Conservation (phyloP, 2,888 invertebrate genomes). For the Blastobasis lacticolella region DNA sequence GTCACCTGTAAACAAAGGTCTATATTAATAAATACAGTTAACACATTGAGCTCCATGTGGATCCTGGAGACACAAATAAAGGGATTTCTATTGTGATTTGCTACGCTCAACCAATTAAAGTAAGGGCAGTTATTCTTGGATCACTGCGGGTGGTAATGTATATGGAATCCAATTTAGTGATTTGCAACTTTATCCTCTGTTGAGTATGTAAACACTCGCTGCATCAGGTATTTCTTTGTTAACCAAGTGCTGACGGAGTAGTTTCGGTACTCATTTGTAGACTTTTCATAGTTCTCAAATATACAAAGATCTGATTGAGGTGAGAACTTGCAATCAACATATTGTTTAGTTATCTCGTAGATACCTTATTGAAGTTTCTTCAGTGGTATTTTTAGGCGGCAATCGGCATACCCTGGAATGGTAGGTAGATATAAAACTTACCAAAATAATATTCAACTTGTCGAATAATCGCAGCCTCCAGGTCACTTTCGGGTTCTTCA, state of each 20-base stretch:
- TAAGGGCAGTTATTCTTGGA: not conserved
- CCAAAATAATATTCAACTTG: conserved; percentile 80
- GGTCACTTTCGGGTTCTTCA: conserved; percentile 34
- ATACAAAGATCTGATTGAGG: not conserved
- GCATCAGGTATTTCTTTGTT: too few species aligned
- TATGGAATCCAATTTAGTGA: too few species aligned
- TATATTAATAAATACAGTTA: too few species aligned
- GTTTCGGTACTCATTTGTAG: not conserved
- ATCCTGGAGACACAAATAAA: too few species aligned
- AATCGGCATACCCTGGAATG: not conserved
- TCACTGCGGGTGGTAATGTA: too few species aligned
- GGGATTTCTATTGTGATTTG: not conserved
- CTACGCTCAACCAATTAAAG: not conserved
- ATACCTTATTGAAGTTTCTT: not conserved
- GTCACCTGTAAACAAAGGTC: conserved; percentile 80
- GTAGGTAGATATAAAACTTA: conserved; percentile 21
- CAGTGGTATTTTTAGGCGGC: not conserved
- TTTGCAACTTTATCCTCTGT: too few species aligned
- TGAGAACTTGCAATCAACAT: not conserved
- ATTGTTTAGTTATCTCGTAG: not conserved
- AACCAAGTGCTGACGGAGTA: too few species aligned
- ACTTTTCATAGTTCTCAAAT: not conserved
- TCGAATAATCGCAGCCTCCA: conserved; percentile 78
- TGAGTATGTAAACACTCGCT: too few species aligned
- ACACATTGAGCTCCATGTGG: too few species aligned